Evolutionary conservation across 2,888 invertebrate genomes (phyloP).

Genomic region (Tetanocera ferruginea): DNA sequence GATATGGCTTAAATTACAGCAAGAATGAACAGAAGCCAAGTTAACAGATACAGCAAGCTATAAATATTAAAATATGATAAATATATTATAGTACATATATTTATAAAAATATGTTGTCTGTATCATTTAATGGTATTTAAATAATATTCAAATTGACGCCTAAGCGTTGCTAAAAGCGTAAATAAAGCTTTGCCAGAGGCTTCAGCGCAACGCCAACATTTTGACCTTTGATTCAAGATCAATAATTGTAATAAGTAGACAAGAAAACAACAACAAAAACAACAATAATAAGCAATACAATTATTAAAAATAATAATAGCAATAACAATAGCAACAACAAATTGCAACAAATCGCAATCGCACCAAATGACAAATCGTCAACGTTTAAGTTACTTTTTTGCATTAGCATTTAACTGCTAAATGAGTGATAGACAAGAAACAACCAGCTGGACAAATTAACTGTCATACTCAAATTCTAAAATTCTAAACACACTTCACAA

Average conservation of each 20-base stretch:
- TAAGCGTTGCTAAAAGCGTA: neutral
- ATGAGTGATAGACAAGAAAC: neutral
- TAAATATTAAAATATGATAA: no score
- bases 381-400: neutral
- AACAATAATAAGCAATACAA: neutral
- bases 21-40: no score
- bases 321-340: no score
- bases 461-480: neutral
- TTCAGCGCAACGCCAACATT: conserved; percentile 6
- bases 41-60: no score
- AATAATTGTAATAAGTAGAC: neutral
- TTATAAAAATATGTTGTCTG: no score
- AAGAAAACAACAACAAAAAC: neutral
- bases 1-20: no score
- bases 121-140: neutral
- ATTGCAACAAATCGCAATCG: neutral
- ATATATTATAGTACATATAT: no score
- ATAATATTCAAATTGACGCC: neutral
- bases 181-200: neutral
- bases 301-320: neutral
- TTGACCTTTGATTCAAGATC: conserved; percentile 23
- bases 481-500: neutral
- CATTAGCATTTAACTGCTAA: neutral
- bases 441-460: neutral
- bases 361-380: neutral